Conservation (phyloP, 2,888 invertebrate species). For the Agonopterix heracliana region DNA sequence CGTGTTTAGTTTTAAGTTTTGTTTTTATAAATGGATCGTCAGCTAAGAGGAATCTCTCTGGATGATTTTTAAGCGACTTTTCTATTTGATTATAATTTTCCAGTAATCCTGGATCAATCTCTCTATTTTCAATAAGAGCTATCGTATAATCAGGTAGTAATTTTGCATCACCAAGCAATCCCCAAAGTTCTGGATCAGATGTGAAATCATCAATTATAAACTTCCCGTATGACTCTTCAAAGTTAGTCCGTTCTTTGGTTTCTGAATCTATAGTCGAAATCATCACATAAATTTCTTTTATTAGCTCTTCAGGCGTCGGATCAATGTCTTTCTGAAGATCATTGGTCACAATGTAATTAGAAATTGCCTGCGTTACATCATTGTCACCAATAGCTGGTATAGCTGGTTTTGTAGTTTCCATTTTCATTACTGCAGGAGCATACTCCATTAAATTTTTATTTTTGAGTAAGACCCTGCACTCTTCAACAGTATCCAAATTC, state of each 20-base stretch:
- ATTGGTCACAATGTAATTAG: constrained; percentile 45
- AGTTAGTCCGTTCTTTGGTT: constrained; percentile 31
- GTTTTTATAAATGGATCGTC: constrained; percentile 48
- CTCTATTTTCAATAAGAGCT: constrained; percentile 68
- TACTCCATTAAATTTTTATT: constrained; percentile 33
- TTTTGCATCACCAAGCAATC: constrained; percentile 50
- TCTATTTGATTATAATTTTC: constrained; percentile 50
- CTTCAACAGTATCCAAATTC: constrained; percentile 38
- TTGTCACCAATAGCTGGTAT: constrained; percentile 61
- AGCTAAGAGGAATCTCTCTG: constrained; percentile 37
- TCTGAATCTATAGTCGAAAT: constrained; percentile 51
- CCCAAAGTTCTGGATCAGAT: constrained; percentile 65
- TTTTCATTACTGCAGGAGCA: constrained; percentile 50
- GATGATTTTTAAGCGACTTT: constrained; percentile 36
- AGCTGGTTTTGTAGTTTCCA: constrained; percentile 30
- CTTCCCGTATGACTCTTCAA: constrained; percentile 53
- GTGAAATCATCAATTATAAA: constrained; percentile 79
- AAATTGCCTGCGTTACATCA: constrained; percentile 58
- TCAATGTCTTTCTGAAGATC: constrained; percentile 58
- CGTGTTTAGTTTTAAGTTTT: constrained; percentile 29
- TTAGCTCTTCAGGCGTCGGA: constrained; percentile 57
- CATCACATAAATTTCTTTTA: constrained; percentile 47
- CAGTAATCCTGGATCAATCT: constrained; percentile 45
- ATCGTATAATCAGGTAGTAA: constrained; percentile 74
- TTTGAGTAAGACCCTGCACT: constrained; percentile 31